Evolutionary conservation across 2,888 invertebrate genomes (phyloP), one percentile per base, ranked within the genome.

Genomic region (Selenia dentaria): DNA sequence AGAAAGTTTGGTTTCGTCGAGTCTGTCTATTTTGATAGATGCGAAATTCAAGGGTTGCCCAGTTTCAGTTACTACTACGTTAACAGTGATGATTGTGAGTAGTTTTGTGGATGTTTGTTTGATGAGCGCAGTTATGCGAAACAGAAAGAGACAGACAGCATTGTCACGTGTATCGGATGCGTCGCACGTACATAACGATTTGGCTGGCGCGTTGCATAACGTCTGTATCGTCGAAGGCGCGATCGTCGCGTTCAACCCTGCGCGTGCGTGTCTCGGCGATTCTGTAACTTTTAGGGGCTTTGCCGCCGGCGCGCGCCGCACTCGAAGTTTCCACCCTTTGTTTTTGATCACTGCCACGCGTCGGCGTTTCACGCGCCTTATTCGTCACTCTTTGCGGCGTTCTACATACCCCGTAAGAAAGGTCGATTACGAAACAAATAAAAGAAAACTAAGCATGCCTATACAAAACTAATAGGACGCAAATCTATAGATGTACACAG

Each of bases 191-290:
- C 96, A 95, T 95, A 84, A 96, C 95, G 84, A 96, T 96, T 88
- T 95, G 95, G 92, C 95, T 95, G 83, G 96, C 96, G 83, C 95
- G 94, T 90, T 95, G 95, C 93, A 96, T 94, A 70, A 95, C 96
- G 82, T 94, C 94, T 67, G 94, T 94, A 86, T 95, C 95, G 83
- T 95, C 94, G 75, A 94, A 93, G 48, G 78, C 91, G 91, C 83
- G 91, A 84, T 83, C 93, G 86, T 87, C 93, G 64, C 93, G 86
- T 59, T 91, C 84, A 56, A 79, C 73, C 31, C 92, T 72, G 48
- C 88, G 85, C 64, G 88, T 79, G 60, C 91, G 89, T 46, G 88
- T 91, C 74, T 86, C 84, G 57, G 85, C 82, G 61, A 76, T 69
- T 63, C 87, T 83, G 80, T 87, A 91, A 79, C 74, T 70, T 72